Evolutionary conservation across 2,113 vertebrate species (phyloP).

Genomic region (Vidua chalybeata): DNA sequence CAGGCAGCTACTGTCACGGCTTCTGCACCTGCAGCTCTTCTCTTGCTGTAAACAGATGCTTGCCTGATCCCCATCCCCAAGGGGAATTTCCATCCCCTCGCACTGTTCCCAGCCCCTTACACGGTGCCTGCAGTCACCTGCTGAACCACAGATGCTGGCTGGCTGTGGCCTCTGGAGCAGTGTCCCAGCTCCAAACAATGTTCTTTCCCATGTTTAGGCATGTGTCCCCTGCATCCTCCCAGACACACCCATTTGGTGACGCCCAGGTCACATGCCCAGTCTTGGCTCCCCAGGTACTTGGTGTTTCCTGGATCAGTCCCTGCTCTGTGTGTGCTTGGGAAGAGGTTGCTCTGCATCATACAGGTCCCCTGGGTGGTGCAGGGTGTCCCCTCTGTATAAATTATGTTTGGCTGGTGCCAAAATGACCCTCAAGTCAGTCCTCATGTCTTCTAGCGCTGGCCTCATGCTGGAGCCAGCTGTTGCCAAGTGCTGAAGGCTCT

Average conservation of each 20-base stretch:
- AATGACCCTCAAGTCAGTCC: background rate
- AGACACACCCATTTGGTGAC: background rate
- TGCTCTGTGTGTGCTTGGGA: background rate
- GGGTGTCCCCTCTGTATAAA: fast-evolving
- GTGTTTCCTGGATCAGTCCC: background rate
- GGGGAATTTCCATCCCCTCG: background rate
- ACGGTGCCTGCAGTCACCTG: background rate
- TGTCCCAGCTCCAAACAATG: background rate
- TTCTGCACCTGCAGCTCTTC: background rate
- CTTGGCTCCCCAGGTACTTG: background rate
- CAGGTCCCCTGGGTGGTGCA: background rate
- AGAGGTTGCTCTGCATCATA: background rate
- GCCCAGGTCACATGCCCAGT: background rate
- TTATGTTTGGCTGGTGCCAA: background rate
- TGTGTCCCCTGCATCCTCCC: background rate
- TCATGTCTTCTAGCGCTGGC: fast-evolving
- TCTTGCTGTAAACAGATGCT: background rate
- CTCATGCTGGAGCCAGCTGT: background rate
- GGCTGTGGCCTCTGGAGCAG: fast-evolving
- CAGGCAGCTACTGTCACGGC: fast-evolving
- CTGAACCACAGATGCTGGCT: background rate
- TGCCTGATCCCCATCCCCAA: background rate
- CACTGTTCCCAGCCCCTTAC: background rate
- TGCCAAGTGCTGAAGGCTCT: background rate
- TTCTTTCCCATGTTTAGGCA: fast-evolving